Evolutionary conservation across 64 coral and sea anemone species (phyloP).

Genomic region (Pocillopora damicornis): DNA sequence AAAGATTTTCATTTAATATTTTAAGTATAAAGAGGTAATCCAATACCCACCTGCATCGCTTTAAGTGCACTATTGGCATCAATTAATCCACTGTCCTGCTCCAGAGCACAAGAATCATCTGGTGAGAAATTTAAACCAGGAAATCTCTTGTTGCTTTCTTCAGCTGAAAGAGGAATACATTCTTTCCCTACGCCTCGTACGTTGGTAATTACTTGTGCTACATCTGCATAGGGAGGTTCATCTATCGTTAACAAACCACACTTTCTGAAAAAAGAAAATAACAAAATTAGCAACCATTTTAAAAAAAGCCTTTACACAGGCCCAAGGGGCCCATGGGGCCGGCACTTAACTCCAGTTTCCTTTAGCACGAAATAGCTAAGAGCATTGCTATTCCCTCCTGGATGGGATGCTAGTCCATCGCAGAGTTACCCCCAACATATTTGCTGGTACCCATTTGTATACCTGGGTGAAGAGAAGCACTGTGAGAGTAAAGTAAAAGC

Average conservation of each 20-base stretch:
- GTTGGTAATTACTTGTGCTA: conserved; percentile 13
- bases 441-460: too few relatives aligned
- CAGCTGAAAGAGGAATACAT: conserved; percentile 31
- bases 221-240: conserved; percentile 21
- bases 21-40: background rate
- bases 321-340: too few relatives aligned
- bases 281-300: too few relatives aligned
- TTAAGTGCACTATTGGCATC: conserved; percentile 34
- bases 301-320: too few relatives aligned
- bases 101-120: conserved; percentile 19
- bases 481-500: too few relatives aligned
- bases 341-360: too few relatives aligned
- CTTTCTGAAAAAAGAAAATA: conserved; percentile 21
- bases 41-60: conserved; percentile 31
- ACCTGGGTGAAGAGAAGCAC: too few relatives aligned
- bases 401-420: too few relatives aligned
- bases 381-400: too few relatives aligned
- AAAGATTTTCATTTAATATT: background rate
- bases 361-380: too few relatives aligned
- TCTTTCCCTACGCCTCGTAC: conserved; percentile 32
- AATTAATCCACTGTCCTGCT: conserved; percentile 39
- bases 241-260: conserved; percentile 45
- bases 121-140: conserved; percentile 27
- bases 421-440: too few relatives aligned
- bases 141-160: conserved; percentile 32